A percentile compares a stretch with the other conserved stretches of the same genome.
Evolutionary conservation across 2,888 invertebrate species (phyloP).

Genomic region (Drosophila macrothrix): DNA sequence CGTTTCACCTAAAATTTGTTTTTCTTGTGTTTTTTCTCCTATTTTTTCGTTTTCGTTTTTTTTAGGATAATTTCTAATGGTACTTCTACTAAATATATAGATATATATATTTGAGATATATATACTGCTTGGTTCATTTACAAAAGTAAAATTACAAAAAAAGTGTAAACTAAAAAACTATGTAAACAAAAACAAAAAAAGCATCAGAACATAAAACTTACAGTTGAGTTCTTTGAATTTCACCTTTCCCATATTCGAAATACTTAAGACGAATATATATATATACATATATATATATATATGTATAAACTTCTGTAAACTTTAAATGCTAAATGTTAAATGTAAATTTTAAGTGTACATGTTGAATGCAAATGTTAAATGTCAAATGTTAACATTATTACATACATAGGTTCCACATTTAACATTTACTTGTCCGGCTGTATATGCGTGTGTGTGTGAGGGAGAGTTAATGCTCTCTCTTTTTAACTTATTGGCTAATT

Average conservation of each 20-base stretch:
- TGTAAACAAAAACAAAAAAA: conserved; percentile 64
- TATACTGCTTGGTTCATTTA: conserved; percentile 67
- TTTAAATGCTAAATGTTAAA: conserved; percentile 9
- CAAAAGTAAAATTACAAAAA: conserved; percentile 52
- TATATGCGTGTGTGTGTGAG: background rate
- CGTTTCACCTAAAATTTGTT: conserved; percentile 78
- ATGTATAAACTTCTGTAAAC: background rate
- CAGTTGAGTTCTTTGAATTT: conserved; percentile 74
- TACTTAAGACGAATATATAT: conserved; percentile 67
- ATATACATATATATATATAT: background rate
- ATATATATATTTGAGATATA: conserved; percentile 23
- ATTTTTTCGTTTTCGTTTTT: conserved; percentile 25
- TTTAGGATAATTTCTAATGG: conserved; percentile 23
- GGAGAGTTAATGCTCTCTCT: conserved; percentile 15
- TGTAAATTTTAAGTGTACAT: conserved; percentile 30
- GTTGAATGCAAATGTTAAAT: conserved; percentile 40
- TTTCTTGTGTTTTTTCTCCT: conserved; percentile 20
- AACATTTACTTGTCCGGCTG: conserved; percentile 18
- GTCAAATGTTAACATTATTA: conserved; percentile 36
- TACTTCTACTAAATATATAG: conserved; percentile 28
- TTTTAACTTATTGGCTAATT: conserved; percentile 52
- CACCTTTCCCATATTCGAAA: conserved; percentile 79
- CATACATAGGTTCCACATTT: conserved; percentile 27
- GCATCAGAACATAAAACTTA: conserved; percentile 73
- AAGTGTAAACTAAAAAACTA: conserved; percentile 26